Base-by-base conservation (phyloP, 35 echinoderm and acorn worm genomes). In the Eucidaris tribuloides region DNA sequence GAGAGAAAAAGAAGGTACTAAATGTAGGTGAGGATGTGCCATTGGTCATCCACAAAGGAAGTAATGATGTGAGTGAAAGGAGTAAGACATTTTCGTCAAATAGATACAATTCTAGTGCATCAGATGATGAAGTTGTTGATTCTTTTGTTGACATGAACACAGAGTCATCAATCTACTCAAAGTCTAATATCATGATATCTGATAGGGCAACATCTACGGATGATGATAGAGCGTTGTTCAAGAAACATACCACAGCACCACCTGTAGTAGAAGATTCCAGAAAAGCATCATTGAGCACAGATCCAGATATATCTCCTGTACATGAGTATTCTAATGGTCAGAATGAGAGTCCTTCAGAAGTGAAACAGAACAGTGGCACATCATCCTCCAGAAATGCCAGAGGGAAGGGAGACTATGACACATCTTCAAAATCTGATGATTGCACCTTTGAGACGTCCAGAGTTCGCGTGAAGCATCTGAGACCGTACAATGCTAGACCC, bases 201-300 rank as follows among this genome's bases (percentile, higher is more conserved):
- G 40, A 72, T 20, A 72, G 20, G 22, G 66, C 37, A 72, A 32
- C 66, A 72, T 37, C 66, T 72, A 40, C 66, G 7, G 66, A 72
- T 37, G 66, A 72, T 35, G 43, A 40, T 24, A 0, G 22, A 72
- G 66, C 2, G 18, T 15, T 20, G 14, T 5, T n/a, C 18, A 40
- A 2, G 9, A 18, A 40, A 40, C 13, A 72, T 41, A 23, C 27
- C 33, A 32, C 7, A 7, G 43, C 37, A 35, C 37, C 33, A 3
- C 43, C 66, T 35, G 43, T 40, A 22, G 33, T 72, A 40, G 33
- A 40, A 6, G 66, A 72, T 19, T 72, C 43, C 35, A 72, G 66
- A 43, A 72, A 72, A 72, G 66, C 66, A 14, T 72, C 66, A 43
- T 32, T 72, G 33, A 72, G 66, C 28, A 72, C 66, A 72, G 66